Percentiles rank a stretch among this genome's conserved stretches.
Conservation (phyloP, 2,888 invertebrate species). For the Bibio marci region DNA sequence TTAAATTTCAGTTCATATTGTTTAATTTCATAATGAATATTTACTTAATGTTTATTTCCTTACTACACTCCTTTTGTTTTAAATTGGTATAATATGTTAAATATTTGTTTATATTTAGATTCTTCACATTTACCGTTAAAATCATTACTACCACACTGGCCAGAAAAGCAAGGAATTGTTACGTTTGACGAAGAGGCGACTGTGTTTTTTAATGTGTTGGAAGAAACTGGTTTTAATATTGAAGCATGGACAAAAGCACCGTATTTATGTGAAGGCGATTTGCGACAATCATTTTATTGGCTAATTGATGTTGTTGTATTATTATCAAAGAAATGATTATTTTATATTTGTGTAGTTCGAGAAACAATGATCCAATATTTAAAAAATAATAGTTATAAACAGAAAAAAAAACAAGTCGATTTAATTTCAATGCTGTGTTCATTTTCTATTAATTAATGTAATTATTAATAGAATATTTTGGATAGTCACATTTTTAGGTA, state of each 20-base stretch:
- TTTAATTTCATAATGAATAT: background rate
- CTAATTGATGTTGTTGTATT: slow-evolving; percentile 82
- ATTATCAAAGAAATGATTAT: slow-evolving; percentile 32
- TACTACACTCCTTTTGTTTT: no score
- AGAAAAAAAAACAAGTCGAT: no score
- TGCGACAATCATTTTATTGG: slow-evolving; percentile 81
- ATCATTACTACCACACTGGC: slow-evolving; percentile 32
- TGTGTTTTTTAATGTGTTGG: slow-evolving; percentile 43
- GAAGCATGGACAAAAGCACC: slow-evolving; percentile 80
- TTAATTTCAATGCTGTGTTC: no score
- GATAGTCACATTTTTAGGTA: no score
- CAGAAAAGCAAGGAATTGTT: slow-evolving; percentile 46
- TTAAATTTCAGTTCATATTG: background rate
- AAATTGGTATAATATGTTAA: no score
- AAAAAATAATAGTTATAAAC: no score
- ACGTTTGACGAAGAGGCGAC: slow-evolving; percentile 66
- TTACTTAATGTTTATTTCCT: no score
- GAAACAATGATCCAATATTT: no score
- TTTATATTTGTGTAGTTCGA: no score
- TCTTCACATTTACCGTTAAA: slow-evolving; percentile 38
- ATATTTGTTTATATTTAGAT: no score
- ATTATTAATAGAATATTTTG: no score
- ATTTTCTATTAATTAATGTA: no score
- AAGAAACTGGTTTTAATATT: slow-evolving; percentile 49
- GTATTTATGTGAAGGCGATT: slow-evolving; percentile 93